Evolutionary conservation across 2,797 vertebrate genomes (phyloP).

Genomic region (Garrulus glandarius): DNA sequence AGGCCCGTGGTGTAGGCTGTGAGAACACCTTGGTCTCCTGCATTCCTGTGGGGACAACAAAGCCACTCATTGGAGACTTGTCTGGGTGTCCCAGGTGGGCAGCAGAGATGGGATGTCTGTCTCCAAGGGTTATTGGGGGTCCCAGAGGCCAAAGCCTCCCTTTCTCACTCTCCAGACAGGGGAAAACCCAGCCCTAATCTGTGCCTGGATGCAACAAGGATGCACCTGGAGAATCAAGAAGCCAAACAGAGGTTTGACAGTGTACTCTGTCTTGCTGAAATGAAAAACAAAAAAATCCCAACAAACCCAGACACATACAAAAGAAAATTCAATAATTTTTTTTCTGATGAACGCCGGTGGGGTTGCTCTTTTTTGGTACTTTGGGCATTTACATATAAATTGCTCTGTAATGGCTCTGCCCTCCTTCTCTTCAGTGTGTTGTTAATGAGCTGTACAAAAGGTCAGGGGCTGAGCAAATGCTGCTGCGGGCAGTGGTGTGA

Average conservation of each 20-base stretch:
- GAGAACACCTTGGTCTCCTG: accelerated
- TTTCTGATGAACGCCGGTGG: not conserved
- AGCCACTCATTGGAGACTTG: not conserved
- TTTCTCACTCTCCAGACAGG: accelerated
- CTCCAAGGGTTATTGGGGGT: not conserved
- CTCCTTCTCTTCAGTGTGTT: slow-evolving; percentile 61
- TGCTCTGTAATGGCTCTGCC: slow-evolving; percentile 69
- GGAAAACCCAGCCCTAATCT: not conserved
- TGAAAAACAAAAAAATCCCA: not conserved
- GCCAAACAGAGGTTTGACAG: not conserved
- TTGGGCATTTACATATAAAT: slow-evolving; percentile 78
- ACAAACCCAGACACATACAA: not conserved
- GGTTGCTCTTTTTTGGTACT: slow-evolving; percentile 58
- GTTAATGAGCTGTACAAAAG: slow-evolving; percentile 70
- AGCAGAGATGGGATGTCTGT: not conserved
- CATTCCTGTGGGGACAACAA: not conserved
- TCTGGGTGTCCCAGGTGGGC: not conserved
- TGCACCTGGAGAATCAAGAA: not conserved
- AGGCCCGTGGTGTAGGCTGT: accelerated
- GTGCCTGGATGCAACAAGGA: not conserved
- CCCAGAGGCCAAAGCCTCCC: not conserved
- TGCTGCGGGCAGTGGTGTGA: not conserved
- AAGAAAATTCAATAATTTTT: not conserved
- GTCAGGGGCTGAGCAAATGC: slow-evolving; percentile 35
- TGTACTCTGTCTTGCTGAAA: not conserved